A percentile compares a stretch with the other conserved stretches of the same genome.
Evolutionary conservation across 2,797 vertebrate genomes (phyloP).

Genomic region (Sebastes nivosus): DNA sequence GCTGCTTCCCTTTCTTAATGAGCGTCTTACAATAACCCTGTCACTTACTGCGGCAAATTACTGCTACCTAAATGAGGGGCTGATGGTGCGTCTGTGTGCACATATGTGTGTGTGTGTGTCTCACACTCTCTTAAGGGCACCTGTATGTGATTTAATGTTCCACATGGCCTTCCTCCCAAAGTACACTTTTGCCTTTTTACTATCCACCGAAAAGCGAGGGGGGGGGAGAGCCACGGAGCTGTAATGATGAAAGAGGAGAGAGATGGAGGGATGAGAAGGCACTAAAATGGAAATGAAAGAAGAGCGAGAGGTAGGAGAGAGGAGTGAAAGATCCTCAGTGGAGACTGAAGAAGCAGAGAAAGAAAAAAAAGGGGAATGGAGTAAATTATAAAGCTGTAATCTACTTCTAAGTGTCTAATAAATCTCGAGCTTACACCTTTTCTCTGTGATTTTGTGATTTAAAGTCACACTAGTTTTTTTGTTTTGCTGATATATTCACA

Average conservation of each 20-base stretch:
- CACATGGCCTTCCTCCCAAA: conserved; percentile 67
- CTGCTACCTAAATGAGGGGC: conserved; percentile 69
- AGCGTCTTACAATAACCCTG: conserved; percentile 79
- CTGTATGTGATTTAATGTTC: conserved; percentile 74
- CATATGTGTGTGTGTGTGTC: background rate
- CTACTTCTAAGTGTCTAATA: conserved; percentile 31
- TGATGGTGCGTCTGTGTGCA: conserved; percentile 11
- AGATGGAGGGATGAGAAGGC: conserved; percentile 55
- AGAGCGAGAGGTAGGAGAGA: background rate
- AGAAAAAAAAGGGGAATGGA: conserved; percentile 4
- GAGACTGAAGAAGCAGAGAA: background rate
- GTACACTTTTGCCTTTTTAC: conserved; percentile 73
- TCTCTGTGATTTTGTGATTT: conserved; percentile 14
- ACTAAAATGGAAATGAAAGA: conserved; percentile 59
- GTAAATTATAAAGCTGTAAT: conserved; percentile 36
- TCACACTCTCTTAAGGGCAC: conserved; percentile 62
- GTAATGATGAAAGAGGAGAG: conserved; percentile 58
- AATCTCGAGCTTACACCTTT: conserved; percentile 16
- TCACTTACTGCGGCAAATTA: conserved; percentile 76
- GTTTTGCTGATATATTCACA: background rate
- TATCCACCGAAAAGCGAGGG: conserved; percentile 39
- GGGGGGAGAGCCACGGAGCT: background rate
- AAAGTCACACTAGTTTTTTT: background rate
- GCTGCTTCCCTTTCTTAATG: conserved; percentile 76
- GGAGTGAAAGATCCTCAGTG: background rate